These are phyloP conservation scores for Micrasema minimum DNA, from an alignment of 1,140 invertebrate species.

Conservation along the genomic window DNA sequence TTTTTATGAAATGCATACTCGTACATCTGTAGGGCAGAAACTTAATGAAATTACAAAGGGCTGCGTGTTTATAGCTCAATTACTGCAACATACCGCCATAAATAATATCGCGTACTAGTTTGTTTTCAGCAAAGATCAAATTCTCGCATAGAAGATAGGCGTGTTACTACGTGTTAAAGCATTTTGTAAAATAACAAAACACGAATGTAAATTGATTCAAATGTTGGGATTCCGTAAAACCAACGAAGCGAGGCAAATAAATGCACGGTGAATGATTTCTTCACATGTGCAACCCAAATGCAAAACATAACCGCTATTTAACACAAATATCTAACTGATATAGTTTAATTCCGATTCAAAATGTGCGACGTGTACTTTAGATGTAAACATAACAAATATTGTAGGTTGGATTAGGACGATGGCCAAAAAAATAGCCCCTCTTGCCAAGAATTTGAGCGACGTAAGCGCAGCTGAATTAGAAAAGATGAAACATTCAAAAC, in stretches of 20 bases:
- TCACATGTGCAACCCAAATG: slow-evolving; percentile 1
- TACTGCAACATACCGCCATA: too few species aligned
- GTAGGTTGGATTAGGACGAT: neutral
- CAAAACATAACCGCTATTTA: slow-evolving; percentile 5
- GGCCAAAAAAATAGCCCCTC: slow-evolving; percentile 19
- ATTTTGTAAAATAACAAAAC: slow-evolving; percentile 16
- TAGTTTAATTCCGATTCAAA: neutral
- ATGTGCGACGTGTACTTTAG: too few species aligned
- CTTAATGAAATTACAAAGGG: too few species aligned
- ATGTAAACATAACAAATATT: too few species aligned
- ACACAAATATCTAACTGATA: neutral
- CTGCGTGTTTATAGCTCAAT: too few species aligned
- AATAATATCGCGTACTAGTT: too few species aligned
- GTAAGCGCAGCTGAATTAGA: slow-evolving; percentile 30
- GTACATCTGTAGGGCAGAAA: too few species aligned
- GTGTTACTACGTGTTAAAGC: neutral
- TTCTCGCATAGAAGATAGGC: slow-evolving; percentile 4
- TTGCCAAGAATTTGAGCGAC: slow-evolving; percentile 30
- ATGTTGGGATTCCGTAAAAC: slow-evolving; percentile 18
- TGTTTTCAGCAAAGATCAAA: neutral
- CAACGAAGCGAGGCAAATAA: slow-evolving; percentile 11
- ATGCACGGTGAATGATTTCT: neutral
- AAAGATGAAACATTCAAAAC: slow-evolving; percentile 18
- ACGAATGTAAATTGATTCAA: slow-evolving; percentile 20
- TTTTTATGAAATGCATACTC: too few species aligned